Evolutionary conservation across 2,113 vertebrate species (phyloP).

Genomic region (Orthonyx spaldingii): DNA sequence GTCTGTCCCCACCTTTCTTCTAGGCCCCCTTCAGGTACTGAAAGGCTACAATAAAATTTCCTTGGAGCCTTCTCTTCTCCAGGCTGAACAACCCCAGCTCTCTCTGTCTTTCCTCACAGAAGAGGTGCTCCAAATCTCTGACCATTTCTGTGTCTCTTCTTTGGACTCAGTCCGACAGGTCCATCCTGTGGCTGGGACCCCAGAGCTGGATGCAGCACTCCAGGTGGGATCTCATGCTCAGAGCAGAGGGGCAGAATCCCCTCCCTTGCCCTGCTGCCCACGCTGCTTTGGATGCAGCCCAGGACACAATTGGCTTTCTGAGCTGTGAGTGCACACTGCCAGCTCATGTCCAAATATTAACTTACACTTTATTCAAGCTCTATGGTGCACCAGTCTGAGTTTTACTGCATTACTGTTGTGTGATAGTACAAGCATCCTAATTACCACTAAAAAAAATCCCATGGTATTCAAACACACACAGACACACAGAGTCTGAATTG

Average conservation of each 20-base stretch:
- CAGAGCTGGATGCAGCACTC: not conserved
- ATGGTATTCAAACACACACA: not conserved
- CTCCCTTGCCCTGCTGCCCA: not conserved
- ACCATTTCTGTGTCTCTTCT: not conserved
- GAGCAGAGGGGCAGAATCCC: not conserved
- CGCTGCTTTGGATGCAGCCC: not conserved
- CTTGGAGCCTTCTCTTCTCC: not conserved
- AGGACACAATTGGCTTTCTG: accelerated
- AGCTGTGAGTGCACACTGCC: accelerated
- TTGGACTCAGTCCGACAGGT: not conserved
- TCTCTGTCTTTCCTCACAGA: not conserved
- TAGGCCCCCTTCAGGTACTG: not conserved
- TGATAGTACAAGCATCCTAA: not conserved
- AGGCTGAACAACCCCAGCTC: not conserved
- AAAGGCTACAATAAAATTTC: not conserved
- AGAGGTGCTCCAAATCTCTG: not conserved
- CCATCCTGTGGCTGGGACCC: not conserved
- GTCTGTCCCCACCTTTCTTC: not conserved
- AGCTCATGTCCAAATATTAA: not conserved
- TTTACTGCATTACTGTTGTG: not conserved
- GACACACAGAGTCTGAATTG: not conserved
- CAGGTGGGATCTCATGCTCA: not conserved
- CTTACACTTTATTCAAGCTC: not conserved
- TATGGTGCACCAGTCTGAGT: not conserved
- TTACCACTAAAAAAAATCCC: not conserved